Base-by-base conservation (phyloP, 2,113 vertebrate species). In the Esox niger region DNA sequence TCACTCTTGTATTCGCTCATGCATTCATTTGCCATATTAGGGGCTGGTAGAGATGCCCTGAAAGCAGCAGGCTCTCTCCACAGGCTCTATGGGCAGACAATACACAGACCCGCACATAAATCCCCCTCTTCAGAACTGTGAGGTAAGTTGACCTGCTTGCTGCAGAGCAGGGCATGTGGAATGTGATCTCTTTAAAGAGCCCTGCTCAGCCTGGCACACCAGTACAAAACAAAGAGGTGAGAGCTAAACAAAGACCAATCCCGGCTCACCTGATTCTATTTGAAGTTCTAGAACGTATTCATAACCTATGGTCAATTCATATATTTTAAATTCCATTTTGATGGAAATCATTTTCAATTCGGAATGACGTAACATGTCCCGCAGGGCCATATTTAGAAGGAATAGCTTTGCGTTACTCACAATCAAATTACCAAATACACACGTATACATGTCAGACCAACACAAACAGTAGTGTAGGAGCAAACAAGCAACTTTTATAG, bases 21-120 rank as follows among this genome's bases (percentile, higher is more conserved):
- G 89, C 89, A 92, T 90, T 89, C 85, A 88, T 90, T 88, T 87
- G 86, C 70, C 76, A 87, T 88, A 88, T 90, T 90, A 88, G 84
- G 70, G 80, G 64, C 65, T 76, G 77, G 68, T 71, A 58, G 77
- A 58, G 77, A 73, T 79, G 81, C 79, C 84, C 81, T 74, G 75
- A 72, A 80, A 82, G 66, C 73, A 69, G 68, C 76, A 26, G 77
- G 74, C 82, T 84, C 85, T 80, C 82, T 83, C 82, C 0, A 23
- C 25, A 31, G 54, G 59, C 52, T 25, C 2, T 32, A 43, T 11
- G 56, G 27, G 63, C 38, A 71, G 64, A 68, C 56, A 69, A 47
- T 83, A 74, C 76, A 43, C 9, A 38, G 47, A n/a, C 38, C 13
- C 26, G 70, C 64, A 66, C 65, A 81, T 68, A 79, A 73, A 59